Base-by-base conservation (phyloP, 2,113 vertebrate species). In the Neogobius melanostomus region DNA sequence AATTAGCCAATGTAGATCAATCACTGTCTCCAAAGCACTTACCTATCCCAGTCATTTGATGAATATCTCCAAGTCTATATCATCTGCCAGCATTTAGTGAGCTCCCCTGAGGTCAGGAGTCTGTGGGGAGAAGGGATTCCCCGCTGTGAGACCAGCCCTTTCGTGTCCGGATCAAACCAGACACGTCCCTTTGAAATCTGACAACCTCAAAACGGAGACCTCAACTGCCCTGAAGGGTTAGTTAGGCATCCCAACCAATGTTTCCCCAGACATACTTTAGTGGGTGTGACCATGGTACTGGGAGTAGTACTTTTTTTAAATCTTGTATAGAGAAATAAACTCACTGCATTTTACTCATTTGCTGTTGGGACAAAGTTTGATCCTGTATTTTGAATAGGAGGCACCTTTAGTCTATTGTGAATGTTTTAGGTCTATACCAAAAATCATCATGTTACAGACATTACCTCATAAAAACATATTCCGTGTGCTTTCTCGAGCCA, bases 101-200 rank as follows among this genome's bases (percentile, higher is more conserved):
- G 14, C 16, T 48, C 17, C 45, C 28, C 70, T 12, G 45, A 36
- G 64, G 73, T 48, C 15, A 53, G 60, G 12, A 52, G 49, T 57
- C 44, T 36, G 59, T 52, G 62, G 59, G 68, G 53, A 36, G 65
- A 45, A 45, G 36, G 9, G 53, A 45, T 2, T 2, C 7, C 65
- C 61, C 42, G 5, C 65, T 75, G 73, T 42, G 69, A 69, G 48
- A n/a, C 50, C 59, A 76, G 44, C 66, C 65, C 68, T 60, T 62
- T 66, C 50, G 49, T 81, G 53, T 71, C 63, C 42, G 69, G 49
- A 80, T 82, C 63, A 68, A 73, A 77, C 62, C 16, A 16, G 48
- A 52, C 76, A 5, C 44, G 49, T 8, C 36, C 62, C 69, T 85
- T 81, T 83, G 76, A 87, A 83, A 83, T 72, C 11, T 48, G 80